phyloP scores from a whole-genome alignment of 2,888 invertebrate genomes.

The Alloscopus bannaensis region DNA sequence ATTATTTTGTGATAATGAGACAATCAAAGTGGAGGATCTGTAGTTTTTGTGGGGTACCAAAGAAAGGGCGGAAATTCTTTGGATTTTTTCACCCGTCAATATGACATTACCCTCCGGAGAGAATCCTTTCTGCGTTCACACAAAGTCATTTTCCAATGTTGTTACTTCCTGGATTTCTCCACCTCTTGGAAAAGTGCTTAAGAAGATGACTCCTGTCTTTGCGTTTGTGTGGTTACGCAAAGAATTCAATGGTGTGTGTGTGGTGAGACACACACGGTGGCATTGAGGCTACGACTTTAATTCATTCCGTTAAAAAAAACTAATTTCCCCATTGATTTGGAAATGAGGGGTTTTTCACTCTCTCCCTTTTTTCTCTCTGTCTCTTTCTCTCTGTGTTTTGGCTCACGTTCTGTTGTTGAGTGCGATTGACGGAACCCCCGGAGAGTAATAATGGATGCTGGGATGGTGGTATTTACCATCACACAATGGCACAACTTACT shows the following conservation, averaged over 20 bases:
- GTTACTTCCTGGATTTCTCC: too few species aligned
- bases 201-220: too few species aligned
- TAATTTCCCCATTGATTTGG: slow-evolving; percentile 51
- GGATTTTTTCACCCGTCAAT: too few species aligned
- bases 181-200: neutral
- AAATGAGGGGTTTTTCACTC: slow-evolving; percentile 29
- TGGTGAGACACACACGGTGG: slow-evolving; percentile 1
- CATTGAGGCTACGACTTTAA: slow-evolving; percentile 30
- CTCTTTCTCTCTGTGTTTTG: neutral
- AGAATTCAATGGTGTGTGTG: neutral
- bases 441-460: slow-evolving; percentile 18
- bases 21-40: slow-evolving; percentile 2
- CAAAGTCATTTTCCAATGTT: neutral
- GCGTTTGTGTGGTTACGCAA: slow-evolving; percentile 4
- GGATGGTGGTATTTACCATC: slow-evolving; percentile 16
- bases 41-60: too few species aligned
- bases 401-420: slow-evolving; percentile 14
- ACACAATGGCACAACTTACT: slow-evolving; percentile 15
- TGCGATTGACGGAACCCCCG: slow-evolving; percentile 28
- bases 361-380: neutral
- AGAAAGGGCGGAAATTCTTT: too few species aligned
- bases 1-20: slow-evolving; percentile 4
- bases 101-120: neutral
- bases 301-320: slow-evolving; percentile 50
- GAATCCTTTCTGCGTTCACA: neutral